Evolutionary conservation across 1,140 invertebrate species (phyloP).

Genomic region (Cydia splendana): DNA sequence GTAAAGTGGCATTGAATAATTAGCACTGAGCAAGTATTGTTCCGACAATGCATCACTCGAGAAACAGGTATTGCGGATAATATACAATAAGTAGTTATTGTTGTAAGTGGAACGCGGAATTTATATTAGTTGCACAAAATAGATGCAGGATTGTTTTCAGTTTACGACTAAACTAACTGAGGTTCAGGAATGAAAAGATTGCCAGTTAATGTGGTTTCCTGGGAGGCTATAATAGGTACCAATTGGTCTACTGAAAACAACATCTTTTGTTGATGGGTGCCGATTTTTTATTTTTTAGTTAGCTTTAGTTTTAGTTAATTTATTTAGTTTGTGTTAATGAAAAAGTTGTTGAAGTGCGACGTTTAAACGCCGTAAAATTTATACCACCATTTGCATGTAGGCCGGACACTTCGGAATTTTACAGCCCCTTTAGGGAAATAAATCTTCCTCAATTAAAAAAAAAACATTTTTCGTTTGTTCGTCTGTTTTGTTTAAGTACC

Average conservation of each 20-base stretch:
- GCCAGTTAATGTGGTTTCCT: too few species aligned
- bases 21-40: not conserved
- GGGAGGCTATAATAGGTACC: too few species aligned
- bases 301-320: too few species aligned
- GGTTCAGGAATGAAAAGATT: too few species aligned
- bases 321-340: too few species aligned
- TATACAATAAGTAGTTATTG: not conserved
- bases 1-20: constrained; percentile 11
- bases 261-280: too few species aligned
- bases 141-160: not conserved
- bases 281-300: too few species aligned
- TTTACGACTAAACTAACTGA: not conserved
- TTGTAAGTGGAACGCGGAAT: not conserved
- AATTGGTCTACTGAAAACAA: too few species aligned
- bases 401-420: constrained; percentile 24
- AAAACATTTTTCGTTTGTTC: too few species aligned
- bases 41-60: not conserved
- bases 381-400: constrained; percentile 33
- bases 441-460: constrained; percentile 25
- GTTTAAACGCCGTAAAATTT: constrained; percentile 30
- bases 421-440: constrained; percentile 30
- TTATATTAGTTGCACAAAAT: not conserved
- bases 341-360: constrained; percentile 32
- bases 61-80: not conserved
- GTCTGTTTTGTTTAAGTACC: too few species aligned